Evolutionary conservation across 2,888 invertebrate species (phyloP).

Genomic region (Atherix ibis): DNA sequence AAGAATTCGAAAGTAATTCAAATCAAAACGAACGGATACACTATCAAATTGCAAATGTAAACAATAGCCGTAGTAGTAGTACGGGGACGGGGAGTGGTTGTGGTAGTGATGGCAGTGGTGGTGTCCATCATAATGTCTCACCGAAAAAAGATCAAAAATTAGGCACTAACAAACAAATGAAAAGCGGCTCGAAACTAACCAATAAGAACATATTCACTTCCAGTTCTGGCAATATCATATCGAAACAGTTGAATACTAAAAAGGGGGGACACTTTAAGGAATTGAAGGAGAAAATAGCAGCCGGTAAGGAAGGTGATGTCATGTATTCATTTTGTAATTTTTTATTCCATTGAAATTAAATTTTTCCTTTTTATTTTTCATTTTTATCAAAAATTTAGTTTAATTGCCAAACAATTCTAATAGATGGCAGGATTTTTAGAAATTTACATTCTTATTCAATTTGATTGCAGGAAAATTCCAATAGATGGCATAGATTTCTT

Average conservation of each 20-base stretch:
- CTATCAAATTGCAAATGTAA: no score
- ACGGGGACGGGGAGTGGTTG: no score
- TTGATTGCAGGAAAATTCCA: no score
- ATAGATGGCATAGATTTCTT: no score
- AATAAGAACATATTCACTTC: constrained; percentile 22
- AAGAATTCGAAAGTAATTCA: not conserved
- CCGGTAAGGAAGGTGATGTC: constrained; percentile 32
- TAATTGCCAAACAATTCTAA: no score
- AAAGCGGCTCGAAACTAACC: constrained; percentile 19
- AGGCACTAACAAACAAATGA: constrained; percentile 8
- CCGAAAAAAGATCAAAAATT: constrained; percentile 4
- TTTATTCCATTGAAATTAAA: not conserved
- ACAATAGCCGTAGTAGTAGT: not conserved
- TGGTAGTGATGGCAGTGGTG: no score
- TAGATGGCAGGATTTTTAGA: no score
- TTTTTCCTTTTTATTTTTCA: not conserved
- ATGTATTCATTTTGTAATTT: no score
- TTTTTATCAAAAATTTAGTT: not conserved
- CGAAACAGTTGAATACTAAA: constrained; percentile 23
- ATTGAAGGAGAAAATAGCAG: constrained; percentile 38
- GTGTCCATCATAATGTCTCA: constrained; percentile 2
- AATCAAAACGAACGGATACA: constrained; percentile 2
- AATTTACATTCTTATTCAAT: no score
- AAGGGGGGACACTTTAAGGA: constrained; percentile 38
- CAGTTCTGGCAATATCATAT: constrained; percentile 18